Base-by-base conservation (phyloP, 2,797 vertebrate genomes). In the Periophthalmus magnuspinnatus region DNA sequence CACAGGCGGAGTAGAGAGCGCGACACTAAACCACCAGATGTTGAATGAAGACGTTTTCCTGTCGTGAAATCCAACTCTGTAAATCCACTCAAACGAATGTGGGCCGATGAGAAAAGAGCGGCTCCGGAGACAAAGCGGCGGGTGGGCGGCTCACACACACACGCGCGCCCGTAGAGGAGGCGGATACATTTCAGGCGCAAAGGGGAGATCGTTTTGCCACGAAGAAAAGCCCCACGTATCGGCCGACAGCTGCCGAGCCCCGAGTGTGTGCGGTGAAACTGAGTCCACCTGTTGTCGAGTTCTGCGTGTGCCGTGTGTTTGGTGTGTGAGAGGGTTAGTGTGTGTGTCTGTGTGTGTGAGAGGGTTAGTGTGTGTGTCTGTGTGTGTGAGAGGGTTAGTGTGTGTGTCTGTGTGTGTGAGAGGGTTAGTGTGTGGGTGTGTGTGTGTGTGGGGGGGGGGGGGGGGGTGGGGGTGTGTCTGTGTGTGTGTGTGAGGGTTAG, bases 211-310 rank as follows among this genome's bases (percentile, higher is more conserved):
- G 6, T 72, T 84, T 77, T 77, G 77, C 87, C 84, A 84, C 86
- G 71, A 83, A 81, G 80, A 81, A 75, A 66, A 72, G 68, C 67
- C 69, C 78, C 72, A n/a, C 81, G 82, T 81, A 81, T 84, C 75
- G 72, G 76, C 10, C 0, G 22, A 82, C 90, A 91, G 90, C 90
- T 91, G 90, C 85, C 85, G 79, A 52, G 78, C 70, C 72, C 67
- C 79, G 67, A 65, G 77, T 73, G 74, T 70, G 78, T 24, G 69
- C 70, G 52, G 56, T 77, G 87, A 78, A 89, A 88, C 83, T 86
- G 85, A 73, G 76, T 79, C 84, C 91, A 93, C 91, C 90, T 92
- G 90, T 88, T 89, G 81, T 81, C 90, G 79, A 87, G 79, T 81
- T 76, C 77, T 32, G 70, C 22, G 5, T 70, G 65, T 56, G 52